phyloP scores from a whole-genome alignment of 2,113 vertebrate genomes.

The Plestiodon gilberti region DNA sequence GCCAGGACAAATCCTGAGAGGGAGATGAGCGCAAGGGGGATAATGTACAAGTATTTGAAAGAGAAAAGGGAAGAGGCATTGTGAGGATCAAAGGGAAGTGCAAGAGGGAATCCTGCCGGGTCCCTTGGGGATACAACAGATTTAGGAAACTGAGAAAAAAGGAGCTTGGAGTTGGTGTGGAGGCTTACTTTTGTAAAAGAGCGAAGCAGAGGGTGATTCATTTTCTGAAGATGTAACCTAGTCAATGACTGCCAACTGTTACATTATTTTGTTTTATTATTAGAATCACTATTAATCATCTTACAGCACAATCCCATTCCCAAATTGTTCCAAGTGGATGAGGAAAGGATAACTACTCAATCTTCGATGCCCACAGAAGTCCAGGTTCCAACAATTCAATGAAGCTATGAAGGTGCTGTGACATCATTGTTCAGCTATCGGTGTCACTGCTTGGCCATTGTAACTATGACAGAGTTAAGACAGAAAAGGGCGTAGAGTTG shows the following conservation, averaged over 20 bases:
- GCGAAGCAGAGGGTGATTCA: not conserved
- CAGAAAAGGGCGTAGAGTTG: not conserved
- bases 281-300: constrained; percentile 16
- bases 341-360: not conserved
- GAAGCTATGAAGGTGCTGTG: too few relatives aligned
- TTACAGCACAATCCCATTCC: too few relatives aligned
- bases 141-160: constrained; percentile 13
- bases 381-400: not conserved
- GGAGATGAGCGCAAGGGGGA: constrained; percentile 24
- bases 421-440: not conserved
- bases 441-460: not conserved
- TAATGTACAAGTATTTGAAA: not conserved
- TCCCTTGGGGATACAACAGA: not conserved
- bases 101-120: not conserved
- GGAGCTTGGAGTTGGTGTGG: constrained; percentile 3
- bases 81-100: constrained; percentile 6
- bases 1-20: constrained; percentile 52
- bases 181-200: constrained; percentile 14
- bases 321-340: not conserved
- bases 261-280: constrained; percentile 21
- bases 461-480: not conserved
- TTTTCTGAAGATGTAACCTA: constrained; percentile 26
- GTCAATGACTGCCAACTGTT: constrained; percentile 27
- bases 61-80: constrained; percentile 12
- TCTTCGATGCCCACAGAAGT: not conserved